Percentiles rank a stretch among this genome's conserved stretches.
Conservation (phyloP, 2,113 vertebrate species). For the Lepisosteus osseus region DNA sequence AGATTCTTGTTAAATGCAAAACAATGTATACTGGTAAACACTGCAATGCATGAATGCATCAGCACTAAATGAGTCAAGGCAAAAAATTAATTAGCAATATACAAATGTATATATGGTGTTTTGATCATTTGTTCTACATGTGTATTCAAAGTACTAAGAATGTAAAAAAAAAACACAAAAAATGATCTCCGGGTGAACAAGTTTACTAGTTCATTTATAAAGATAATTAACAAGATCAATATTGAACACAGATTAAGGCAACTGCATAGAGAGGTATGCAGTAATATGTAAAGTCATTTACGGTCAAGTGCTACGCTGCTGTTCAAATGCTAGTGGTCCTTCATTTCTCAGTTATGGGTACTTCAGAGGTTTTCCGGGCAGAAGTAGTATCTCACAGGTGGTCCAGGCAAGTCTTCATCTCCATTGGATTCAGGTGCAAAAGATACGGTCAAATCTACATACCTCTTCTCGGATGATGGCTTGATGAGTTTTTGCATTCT, state of each 20-base stretch:
- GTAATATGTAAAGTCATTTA: conserved; percentile 46
- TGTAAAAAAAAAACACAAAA: conserved; percentile 4
- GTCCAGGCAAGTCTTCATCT: conserved; percentile 91
- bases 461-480: conserved; percentile 83
- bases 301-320: conserved; percentile 44
- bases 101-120: no score
- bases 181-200: not conserved
- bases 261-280: conserved; percentile 54
- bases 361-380: conserved; percentile 63
- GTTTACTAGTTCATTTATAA: conserved; percentile 15
- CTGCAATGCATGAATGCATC: no score
- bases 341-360: conserved; percentile 46
- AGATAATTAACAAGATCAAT: conserved; percentile 43
- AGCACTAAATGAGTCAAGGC: no score
- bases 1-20: no score
- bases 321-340: conserved; percentile 43
- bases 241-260: conserved; percentile 62
- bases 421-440: conserved; percentile 88
- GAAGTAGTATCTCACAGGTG: conserved; percentile 94
- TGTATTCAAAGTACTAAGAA: not conserved
- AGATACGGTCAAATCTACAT: conserved; percentile 93
- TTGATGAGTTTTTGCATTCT: conserved; percentile 98
- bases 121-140: no score
- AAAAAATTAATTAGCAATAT: no score
- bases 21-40: no score